phyloP scores from a whole-genome alignment of 1,140 invertebrate species.

The Cyphomyrmex costatus region DNA sequence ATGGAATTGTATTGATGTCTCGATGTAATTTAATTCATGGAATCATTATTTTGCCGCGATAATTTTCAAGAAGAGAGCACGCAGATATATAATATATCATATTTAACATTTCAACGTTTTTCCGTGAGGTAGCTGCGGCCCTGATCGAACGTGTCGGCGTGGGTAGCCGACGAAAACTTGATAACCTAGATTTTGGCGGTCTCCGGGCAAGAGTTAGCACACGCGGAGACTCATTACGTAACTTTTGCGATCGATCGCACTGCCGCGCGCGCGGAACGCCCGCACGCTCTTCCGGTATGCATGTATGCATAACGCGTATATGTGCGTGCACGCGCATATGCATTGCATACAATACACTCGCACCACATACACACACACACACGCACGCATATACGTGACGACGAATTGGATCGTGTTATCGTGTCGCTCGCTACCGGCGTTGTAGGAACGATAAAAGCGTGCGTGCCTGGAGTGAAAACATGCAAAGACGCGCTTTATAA shows the following conservation, averaged over 20 bases:
- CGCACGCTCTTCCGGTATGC: slow-evolving; percentile 54
- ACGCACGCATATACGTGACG: slow-evolving; percentile 21
- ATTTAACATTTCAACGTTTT: background rate
- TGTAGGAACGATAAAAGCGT: slow-evolving; percentile 68
- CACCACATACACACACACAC: background rate
- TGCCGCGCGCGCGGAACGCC: slow-evolving; percentile 31
- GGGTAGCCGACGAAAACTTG: slow-evolving; percentile 61
- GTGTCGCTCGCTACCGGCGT: slow-evolving; percentile 50
- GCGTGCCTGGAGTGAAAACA: slow-evolving; percentile 51
- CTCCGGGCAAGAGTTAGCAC: slow-evolving; percentile 61
- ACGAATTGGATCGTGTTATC: slow-evolving; percentile 68
- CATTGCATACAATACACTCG: background rate
- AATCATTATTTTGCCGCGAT: too few species aligned
- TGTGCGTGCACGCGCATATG: background rate
- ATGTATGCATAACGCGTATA: slow-evolving; percentile 36
- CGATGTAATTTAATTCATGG: too few species aligned
- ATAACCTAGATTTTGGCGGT: slow-evolving; percentile 72
- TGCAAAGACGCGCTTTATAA: slow-evolving; percentile 58
- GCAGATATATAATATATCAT: background rate
- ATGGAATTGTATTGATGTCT: too few species aligned
- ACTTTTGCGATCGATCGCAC: slow-evolving; percentile 72
- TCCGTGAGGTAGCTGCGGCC: slow-evolving; percentile 5
- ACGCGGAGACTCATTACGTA: slow-evolving; percentile 74
- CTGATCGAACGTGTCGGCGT: slow-evolving; percentile 28
- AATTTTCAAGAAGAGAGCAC: background rate